phyloP scores from a whole-genome alignment of 2,888 invertebrate species.

The Acanthosoma haemorrhoidale region DNA sequence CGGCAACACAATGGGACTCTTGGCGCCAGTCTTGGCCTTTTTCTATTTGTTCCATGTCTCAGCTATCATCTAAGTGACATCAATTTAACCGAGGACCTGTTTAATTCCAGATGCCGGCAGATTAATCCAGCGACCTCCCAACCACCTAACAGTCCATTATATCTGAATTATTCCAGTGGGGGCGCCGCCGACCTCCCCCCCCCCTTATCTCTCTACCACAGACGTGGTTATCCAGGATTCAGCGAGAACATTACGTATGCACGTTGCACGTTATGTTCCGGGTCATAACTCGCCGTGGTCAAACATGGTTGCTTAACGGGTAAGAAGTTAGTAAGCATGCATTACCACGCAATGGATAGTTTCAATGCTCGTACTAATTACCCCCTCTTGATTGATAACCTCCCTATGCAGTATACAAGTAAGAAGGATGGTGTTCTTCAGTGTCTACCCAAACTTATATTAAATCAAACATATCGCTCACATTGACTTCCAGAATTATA shows the following conservation, averaged over 20 bases:
- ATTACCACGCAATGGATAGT: too few species aligned
- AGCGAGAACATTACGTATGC: slow-evolving; percentile 8
- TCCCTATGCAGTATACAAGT: too few species aligned
- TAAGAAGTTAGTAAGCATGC: too few species aligned
- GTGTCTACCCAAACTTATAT: too few species aligned
- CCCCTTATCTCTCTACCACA: too few species aligned
- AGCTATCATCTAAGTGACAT: slow-evolving; percentile 12
- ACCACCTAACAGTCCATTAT: background rate
- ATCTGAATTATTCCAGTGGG: background rate
- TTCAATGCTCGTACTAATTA: too few species aligned
- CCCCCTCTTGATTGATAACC: too few species aligned
- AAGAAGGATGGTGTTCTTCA: too few species aligned
- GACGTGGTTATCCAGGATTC: too few species aligned
- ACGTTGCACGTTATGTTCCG: background rate
- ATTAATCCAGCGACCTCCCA: background rate
- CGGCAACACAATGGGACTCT: background rate
- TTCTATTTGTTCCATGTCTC: slow-evolving; percentile 7
- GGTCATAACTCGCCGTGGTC: background rate
- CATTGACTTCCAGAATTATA: too few species aligned
- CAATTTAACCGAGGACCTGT: background rate
- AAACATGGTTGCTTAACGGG: too few species aligned
- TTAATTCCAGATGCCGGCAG: background rate
- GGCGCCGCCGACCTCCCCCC: background rate
- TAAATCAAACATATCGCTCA: too few species aligned
- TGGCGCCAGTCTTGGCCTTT: background rate